phyloP scores from a whole-genome alignment of 2,113 vertebrate species.

The human region DNA sequence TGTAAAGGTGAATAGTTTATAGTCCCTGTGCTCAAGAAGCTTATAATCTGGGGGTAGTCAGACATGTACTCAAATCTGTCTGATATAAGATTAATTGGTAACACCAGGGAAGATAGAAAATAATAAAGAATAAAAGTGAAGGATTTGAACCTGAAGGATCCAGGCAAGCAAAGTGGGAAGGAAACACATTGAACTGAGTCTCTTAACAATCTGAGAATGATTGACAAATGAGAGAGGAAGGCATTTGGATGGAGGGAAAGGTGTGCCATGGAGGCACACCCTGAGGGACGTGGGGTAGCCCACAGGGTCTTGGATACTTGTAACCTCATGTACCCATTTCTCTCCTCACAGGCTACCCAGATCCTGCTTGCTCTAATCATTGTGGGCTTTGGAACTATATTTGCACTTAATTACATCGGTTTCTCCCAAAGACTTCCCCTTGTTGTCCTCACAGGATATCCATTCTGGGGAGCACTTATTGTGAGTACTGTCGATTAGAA shows the following conservation, averaged over 20 bases:
- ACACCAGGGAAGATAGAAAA: neutral
- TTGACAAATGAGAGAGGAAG: neutral
- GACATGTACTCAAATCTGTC: neutral
- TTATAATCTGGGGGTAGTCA: neutral
- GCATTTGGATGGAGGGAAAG: fast-evolving
- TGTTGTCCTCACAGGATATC: conserved; percentile 51
- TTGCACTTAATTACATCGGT: neutral
- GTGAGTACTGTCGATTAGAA: conserved; percentile 56
- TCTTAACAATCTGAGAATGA: neutral
- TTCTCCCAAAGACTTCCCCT: conserved; percentile 21
- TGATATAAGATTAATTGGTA: neutral
- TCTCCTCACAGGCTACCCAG: conserved; percentile 64
- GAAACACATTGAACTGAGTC: too few species aligned
- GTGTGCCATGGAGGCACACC: fast-evolving
- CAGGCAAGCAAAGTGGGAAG: too few species aligned
- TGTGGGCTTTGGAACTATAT: conserved; percentile 32
- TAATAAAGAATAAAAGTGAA: neutral
- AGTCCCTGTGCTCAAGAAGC: neutral
- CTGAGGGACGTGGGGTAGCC: too few species aligned
- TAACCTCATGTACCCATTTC: neutral
- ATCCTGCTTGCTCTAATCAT: conserved; percentile 65
- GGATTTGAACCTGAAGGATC: neutral
- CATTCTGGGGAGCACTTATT: conserved; percentile 65
- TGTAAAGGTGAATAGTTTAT: neutral
- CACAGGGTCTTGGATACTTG: too few species aligned